Base-by-base conservation (phyloP, 1,140 invertebrate genomes). In the Mylabris phalerata region DNA sequence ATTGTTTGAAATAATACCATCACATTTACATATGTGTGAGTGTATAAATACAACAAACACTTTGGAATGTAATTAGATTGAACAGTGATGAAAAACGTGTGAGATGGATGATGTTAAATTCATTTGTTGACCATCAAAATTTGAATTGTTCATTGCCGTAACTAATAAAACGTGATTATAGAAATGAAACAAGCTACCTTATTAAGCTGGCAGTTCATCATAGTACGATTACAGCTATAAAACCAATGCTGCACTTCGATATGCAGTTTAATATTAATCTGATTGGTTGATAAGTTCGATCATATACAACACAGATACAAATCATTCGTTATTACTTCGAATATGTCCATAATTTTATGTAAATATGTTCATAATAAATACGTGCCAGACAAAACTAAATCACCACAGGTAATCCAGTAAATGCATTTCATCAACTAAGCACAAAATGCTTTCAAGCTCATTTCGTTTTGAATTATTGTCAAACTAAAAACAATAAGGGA, bases 201-300 rank as follows among this genome's bases (percentile, higher is more conserved):
- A 61, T 61, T 64, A 64, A 64, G 59, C 62, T 64, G 50, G 59
- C 56, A 64, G 62, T 64, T 61, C 62, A 64, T 64, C 62, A 64
- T 60, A 9, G 58, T 27, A 50, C 51, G 54, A 63, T 61, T 61
- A 64, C 50, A 40, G 50, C 57, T 55, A 51, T 63, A 59, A 63
- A 59, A 59, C 54, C 45, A 47, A 47, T 55, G 55, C 40, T 49
- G 47, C 55, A 50, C 48, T 49, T 50, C 55, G 55, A 57, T 57
- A 57, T 57, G 55, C 55, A 57, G 55, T 57, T 57, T 57, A 57
- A 49, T 57, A 57, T 57, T 57, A 57, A 57, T 57, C 46, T 57
- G 55, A 57, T 57, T 57, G 38, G 46, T 57, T 49, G 55, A 50
- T 55, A 55, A 55, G 52, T 55, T 39, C 44, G 44, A 46, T 47